Base-by-base conservation (phyloP, 2,113 vertebrate genomes). In the Melanerpes formicivorus region DNA sequence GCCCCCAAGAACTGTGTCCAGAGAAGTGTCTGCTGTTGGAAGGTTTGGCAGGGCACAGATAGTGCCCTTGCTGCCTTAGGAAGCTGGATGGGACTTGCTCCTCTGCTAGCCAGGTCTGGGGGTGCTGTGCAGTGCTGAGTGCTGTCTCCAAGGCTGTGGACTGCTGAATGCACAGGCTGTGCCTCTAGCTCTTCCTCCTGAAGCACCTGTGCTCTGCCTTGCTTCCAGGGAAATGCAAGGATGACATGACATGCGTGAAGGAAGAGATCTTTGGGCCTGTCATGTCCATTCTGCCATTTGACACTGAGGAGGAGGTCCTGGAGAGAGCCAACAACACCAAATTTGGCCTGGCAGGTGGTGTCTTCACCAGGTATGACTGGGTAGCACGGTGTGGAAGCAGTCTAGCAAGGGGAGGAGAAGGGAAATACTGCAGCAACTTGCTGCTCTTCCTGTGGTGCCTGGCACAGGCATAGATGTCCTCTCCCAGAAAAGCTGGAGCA, bases 221-320 rank as follows among this genome's bases (percentile, higher is more conserved):
- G 23, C 67, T 59, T 79, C 48, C 95, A 99, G 99, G 98, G 65
- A 97, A 99, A 96, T 99, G 99, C 97, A 98, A 80, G 6, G 99
- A 99, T 34, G 98, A 98, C 77, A 99, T 99, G 99, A 99, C 98
- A 0, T 99, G 99, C 71, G 99, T 99, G 87, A 98, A 98, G 91
- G 99, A 99, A 93, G 99, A 99, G 97, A 99, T 99, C 83, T 99
- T 99, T 27, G 99, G 99, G 10, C 99, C 99, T 1, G 99, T 99
- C 37, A 99, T 99, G 99, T 98, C 99, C 2, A 98, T 99, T 79
- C 93, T 99, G 90, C 94, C 98, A 1, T 99, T 99, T 90, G 98
- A 99, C 96, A 99, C 98, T 0, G 99, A 99, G 93, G 98, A 98
- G 2, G 99, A 99, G 86, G 99, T 98, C 66, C 64, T 99, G 66